Base-by-base conservation (phyloP, 2,113 vertebrate genomes). In the Naja naja region DNA sequence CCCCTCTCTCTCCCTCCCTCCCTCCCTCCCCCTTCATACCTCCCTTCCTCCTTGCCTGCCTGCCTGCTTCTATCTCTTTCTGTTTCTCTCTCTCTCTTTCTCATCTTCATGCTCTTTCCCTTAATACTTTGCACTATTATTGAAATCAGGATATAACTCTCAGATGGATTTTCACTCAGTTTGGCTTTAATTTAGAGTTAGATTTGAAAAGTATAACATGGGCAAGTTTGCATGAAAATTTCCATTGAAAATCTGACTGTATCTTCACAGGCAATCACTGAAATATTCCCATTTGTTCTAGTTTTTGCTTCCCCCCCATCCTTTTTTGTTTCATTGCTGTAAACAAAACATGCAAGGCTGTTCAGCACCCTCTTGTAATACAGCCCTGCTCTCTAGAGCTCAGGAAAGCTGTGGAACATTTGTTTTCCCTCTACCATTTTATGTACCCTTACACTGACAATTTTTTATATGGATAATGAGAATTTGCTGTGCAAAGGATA, bases 401-500 rank as follows among this genome's bases (percentile, higher is more conserved):
- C 55, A 91, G 3, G 86, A 74, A n/a, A 94, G 2, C 92, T 0
- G 1, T 6, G 88, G 91, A 16, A 34, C 2, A 0, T 0, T 91
- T 87, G 60, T 52, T 89, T 60, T 6, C 20, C 34, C 25, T 45
- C 55, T 58, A 74, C 94, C 91, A 94, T 94, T 95, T 58, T 11
- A 95, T 89, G 93, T 96, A 94, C 88, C 3, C 91, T 91, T 91
- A 85, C 49, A 16, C 58, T 89, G 94, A 93, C 92, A 91, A 58
- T 5, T 16, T 91, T 39, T 89, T 52, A 87, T 0, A 74, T 12
- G 11, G 60, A 69, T 69, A 69, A 69, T 69, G 60, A 58, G 94
- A 92, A 92, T 94, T 58, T 89, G 94, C 92, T 60, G 8, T 92
- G 94, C 95, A 96, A 96, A 96, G 94, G 93, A 52, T 81, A 88